Conservation (phyloP, 2,888 invertebrate genomes). For the Ceramica pisi region DNA sequence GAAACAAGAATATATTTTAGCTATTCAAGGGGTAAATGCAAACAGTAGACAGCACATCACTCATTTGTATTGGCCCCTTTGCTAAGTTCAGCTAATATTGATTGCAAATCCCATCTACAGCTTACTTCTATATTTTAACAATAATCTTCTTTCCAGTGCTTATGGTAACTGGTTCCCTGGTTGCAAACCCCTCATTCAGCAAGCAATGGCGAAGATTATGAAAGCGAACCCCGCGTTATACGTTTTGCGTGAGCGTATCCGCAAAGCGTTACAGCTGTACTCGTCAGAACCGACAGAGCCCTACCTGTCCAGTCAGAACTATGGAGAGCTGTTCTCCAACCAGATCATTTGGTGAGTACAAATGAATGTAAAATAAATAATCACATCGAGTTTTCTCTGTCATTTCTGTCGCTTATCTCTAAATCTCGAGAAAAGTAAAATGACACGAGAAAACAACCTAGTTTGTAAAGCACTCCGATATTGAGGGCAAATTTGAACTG, state of each 20-base stretch:
- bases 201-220: conserved; percentile 99
- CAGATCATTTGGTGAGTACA: conserved; percentile 98
- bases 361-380: too few relatives aligned
- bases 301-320: conserved; percentile 99
- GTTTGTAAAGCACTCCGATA: background rate
- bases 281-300: conserved; percentile 99
- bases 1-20: too few relatives aligned
- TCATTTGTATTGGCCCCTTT: too few relatives aligned
- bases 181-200: conserved; percentile 99
- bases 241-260: conserved; percentile 98
- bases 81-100: too few relatives aligned
- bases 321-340: conserved; percentile 99
- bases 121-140: background rate
- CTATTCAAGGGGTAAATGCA: too few relatives aligned
- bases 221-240: conserved; percentile 99
- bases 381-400: too few relatives aligned
- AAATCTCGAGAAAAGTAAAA: too few relatives aligned
- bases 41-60: too few relatives aligned
- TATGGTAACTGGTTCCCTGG: conserved; percentile 99
- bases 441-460: too few relatives aligned
- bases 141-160: conserved; percentile 91
- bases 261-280: conserved; percentile 99
- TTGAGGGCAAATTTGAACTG: background rate
- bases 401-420: too few relatives aligned
- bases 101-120: too few relatives aligned